Base-by-base conservation (phyloP, 2,797 vertebrate genomes). In the Eidolon dupreanum region DNA sequence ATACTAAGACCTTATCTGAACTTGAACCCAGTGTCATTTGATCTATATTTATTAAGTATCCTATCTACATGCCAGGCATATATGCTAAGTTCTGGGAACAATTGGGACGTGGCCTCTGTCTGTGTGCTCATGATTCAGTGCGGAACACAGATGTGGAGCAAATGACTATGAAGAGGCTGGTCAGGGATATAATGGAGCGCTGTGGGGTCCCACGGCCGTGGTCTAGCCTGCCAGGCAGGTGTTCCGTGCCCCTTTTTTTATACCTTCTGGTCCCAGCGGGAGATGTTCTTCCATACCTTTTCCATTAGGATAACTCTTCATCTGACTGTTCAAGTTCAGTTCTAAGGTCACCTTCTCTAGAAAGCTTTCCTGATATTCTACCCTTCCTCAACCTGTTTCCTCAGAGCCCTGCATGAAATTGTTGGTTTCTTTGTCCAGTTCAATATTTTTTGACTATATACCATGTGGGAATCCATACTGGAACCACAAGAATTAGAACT, bases 161-260 rank as follows among this genome's bases (percentile, higher is more conserved):
- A 36, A 5, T 4, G 13, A 20, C 43, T 2, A 0, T 10, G 46
- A 33, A 5, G 38, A 38, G 31, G 2, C 65, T 20, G 28, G 26
- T 9, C 8, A 55, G 57, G 28, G 46, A 10, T 3, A 0, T 33
- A 10, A 53, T 6, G 5, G 19, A 61, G 19, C 4, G 0, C 15
- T 3, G 10, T 16, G 41, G 65, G 33, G 19, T 15, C 11, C 12
- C 31, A 3, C 6, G 3, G 49, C 81, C 16, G 3, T 1, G 3
- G 49, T 17, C 12, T 17, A n/a, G 49, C 51, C 31, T 19, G 17
- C 36, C 3, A 5, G 16, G 51, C 33, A 4, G 3, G 2, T 1
- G 15, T 33, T 26, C 63, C 49, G 3, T 0, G 0, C 9, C 11
- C 31, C 31, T 61, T 7, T 17, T 33, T 53, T 19, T 24, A 20